Percentiles rank a stretch among this genome's conserved stretches.
phyloP scores from a whole-genome alignment of 1,140 invertebrate species.

The Drosophila sp. region DNA sequence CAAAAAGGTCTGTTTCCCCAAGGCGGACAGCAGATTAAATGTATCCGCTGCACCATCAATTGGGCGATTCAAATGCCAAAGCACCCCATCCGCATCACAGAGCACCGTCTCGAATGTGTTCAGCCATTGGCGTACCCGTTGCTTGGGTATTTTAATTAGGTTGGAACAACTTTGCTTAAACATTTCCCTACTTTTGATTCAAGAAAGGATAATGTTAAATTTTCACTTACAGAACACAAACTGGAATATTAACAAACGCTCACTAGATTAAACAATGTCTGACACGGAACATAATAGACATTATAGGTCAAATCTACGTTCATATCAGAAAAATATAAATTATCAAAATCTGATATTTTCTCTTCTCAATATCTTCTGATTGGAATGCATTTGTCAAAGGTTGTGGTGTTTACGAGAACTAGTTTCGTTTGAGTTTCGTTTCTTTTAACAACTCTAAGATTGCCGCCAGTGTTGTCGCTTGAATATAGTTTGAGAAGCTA shows the following conservation, averaged over 20 bases:
- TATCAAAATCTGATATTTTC: too few relatives aligned
- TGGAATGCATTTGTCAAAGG: not conserved
- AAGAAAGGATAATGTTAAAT: not conserved
- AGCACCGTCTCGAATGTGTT: slow-evolving; percentile 43
- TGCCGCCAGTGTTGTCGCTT: not conserved
- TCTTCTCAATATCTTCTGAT: too few relatives aligned
- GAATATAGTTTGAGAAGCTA: not conserved
- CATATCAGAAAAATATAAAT: too few relatives aligned
- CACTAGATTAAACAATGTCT: not conserved
- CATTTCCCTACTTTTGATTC: slow-evolving; percentile 27
- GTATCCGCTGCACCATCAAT: slow-evolving; percentile 37
- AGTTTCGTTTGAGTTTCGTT: not conserved
- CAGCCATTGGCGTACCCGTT: slow-evolving; percentile 54
- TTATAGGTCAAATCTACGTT: too few relatives aligned
- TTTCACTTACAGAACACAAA: not conserved
- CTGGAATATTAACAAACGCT: not conserved
- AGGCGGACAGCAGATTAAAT: slow-evolving; percentile 34
- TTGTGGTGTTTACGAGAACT: not conserved
- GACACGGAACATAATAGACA: too few relatives aligned
- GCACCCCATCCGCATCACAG: slow-evolving; percentile 64
- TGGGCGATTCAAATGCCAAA: slow-evolving; percentile 45
- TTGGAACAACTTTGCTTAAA: slow-evolving; percentile 52
- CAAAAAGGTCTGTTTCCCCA: slow-evolving; percentile 35
- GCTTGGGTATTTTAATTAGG: slow-evolving; percentile 45
- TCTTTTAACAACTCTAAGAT: not conserved